Base-by-base conservation (phyloP, 2,888 invertebrate genomes). In the Carpatolechia fugitivella region DNA sequence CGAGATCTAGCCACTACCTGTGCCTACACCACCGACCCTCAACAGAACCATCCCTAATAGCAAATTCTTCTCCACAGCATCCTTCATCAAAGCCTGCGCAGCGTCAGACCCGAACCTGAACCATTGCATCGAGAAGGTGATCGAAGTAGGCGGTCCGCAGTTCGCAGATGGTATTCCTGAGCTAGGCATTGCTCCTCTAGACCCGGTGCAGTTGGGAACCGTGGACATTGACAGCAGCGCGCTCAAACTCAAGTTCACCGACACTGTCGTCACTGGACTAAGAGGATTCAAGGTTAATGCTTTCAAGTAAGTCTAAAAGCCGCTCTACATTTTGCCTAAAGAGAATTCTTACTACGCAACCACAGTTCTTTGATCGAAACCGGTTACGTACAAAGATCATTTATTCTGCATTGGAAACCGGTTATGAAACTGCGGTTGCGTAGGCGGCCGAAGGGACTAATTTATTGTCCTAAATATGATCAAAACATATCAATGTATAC, bases 121-220 rank as follows among this genome's bases (percentile, higher is more conserved):
- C 70, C 66, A 76, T 30, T 91, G 90, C 61, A 71, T 87, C 11
- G 77, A 85, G 64, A 72, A 76, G 33, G 76, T 76, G 46, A 82
- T 89, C 56, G 24, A 66, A 0, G 58, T 57, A 0, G 82, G 76
- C 0, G 85, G 86, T 0, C 70, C 82, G 0, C 66, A 64, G 60
- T 90, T 91, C 73, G 76, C 83, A 0, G 79, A 82, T 29, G 91
- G 91, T 7, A 84, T 90, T 62, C 90, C 90, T 2, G 88, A 76
- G 67, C 72, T 91, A 59, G 85, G 85, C 57, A 80, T 91, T 54
- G 89, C 89, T 0, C 74, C 85, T 0, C 66, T 91, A 51, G 91
- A 91, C 70, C 91, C 91, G 0, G 82, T 88, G 35, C 67, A 82
- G 49, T 69, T 91, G 40, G 91, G 90, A 20, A 87, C 77, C 1